Evolutionary conservation across 30 jellyfish, hydroid and myxozoan genomes (phyloP), one percentile per base, ranked within the genome.

Genomic region (Turritopsis rubra): DNA sequence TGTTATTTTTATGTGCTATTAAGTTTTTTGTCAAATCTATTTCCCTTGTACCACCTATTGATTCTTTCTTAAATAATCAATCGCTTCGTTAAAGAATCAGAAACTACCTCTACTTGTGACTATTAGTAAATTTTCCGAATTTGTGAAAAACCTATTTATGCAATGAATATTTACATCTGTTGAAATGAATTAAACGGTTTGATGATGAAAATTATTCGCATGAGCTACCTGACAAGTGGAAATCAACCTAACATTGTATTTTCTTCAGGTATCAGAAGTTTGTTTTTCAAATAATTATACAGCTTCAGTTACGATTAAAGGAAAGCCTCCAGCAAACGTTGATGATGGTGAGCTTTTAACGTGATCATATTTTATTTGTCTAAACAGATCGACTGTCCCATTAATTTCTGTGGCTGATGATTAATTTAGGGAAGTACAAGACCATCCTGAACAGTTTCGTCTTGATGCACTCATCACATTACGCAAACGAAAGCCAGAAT

Each of bases 291-390:
- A 68, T 1, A 68, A 27, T 68, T 68, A 68, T 22, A 68, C 77
- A 68, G 21, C 77, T 23, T 68, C 77, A 16, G 77, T 68, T 22
- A 68, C 77, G 77, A 68, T 68, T 22, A 68, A 68, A 27, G 77
- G 77, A 68, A 23, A 68, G 30, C 77, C 77, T 8, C 77, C 77
- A 9, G 77, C 8, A 27, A 68, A 68, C 30, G 77, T 68, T 19
- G 30, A 22, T 68, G 8, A 68, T 8, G 77, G 77, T 68, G 30
- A 68, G 8, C 21, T 23, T 68, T 68, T 68, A 0, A 41, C 60
- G 60, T 41, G 9, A 41, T 41, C 5, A 41, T n/a, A n/a, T n/a
- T n/a, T n/a, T n/a, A n/a, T n/a, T 41, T 41, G 60, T 41, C 60
- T 5, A 41, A 41, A 13, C 5, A 41, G 13, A 3, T 41, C n/a